A percentile compares a stretch with the other conserved stretches of the same genome.
phyloP scores from a whole-genome alignment of 2,797 vertebrate species.

The Leucoraja ocellata region DNA sequence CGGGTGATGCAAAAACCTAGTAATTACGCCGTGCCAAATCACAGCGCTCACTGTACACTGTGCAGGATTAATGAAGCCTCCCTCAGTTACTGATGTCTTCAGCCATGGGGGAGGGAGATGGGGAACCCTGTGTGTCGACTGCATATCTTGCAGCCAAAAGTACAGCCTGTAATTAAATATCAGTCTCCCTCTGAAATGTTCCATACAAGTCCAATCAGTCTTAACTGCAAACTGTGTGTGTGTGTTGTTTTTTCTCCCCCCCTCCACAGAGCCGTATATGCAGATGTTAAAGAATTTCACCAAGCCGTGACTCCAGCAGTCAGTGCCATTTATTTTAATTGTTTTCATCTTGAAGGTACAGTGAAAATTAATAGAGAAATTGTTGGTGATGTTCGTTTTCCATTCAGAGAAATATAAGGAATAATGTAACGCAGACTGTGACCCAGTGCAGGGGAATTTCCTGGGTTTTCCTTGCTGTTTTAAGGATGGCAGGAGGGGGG shows the following conservation, averaged over 20 bases:
- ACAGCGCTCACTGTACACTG: conserved; percentile 1
- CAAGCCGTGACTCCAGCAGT: conserved; percentile 31
- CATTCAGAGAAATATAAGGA: background rate
- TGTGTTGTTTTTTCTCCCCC: no score
- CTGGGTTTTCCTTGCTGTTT: background rate
- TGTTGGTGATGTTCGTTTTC: conserved; percentile 27
- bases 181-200: conserved; percentile 32
- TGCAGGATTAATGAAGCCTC: conserved; percentile 37
- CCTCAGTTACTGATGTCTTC: conserved; percentile 28
- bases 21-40: conserved; percentile 36
- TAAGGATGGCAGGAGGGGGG: background rate
- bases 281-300: conserved; percentile 33
- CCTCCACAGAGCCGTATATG: conserved; percentile 15
- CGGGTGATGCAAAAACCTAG: conserved; percentile 27
- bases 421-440: background rate
- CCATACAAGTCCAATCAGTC: conserved; percentile 33
- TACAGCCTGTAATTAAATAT: conserved; percentile 38
- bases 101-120: conserved; percentile 34
- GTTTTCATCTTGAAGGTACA: conserved; percentile 25
- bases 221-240: conserved; percentile 31
- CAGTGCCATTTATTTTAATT: conserved; percentile 27
- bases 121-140: conserved; percentile 11
- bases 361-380: conserved; percentile 37
- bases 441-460: background rate
- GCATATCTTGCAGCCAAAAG: conserved; percentile 32